Evolutionary conservation across 2,797 vertebrate genomes (phyloP), one percentile per base, ranked within the genome.

Genomic region (Australoheros facetus): DNA sequence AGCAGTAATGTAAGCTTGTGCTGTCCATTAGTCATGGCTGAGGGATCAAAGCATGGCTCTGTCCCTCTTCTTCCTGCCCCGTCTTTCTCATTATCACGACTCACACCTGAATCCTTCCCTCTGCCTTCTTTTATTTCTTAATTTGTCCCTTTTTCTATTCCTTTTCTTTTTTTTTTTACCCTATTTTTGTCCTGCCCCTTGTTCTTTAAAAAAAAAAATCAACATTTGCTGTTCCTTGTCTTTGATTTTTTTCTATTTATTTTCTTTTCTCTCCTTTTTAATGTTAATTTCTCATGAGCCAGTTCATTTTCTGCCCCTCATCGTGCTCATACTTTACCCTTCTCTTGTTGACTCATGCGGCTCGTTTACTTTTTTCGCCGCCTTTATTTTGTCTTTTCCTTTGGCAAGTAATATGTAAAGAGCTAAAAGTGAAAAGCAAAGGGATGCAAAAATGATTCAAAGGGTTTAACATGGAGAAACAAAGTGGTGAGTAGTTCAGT

Each of bases 21-120:
- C 87, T 84, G 78, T 89, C 79, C 75, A 90, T 93, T 93, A 83
- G 88, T 92, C 84, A 88, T 62, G 82, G 87, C 73, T 86, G 75
- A 83, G 71, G 87, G 92, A 94, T 95, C 90, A 94, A 93, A 92
- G 93, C 76, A 23, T 34, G 64, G 58, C 81, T 87, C 80, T 83
- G 56, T 81, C 79, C 75, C 71, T 75, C 66, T 74, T 74, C 39
- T 73, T 56, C 66, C 32, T 2, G 54, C 26, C 45, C 30, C 48
- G 51, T 69, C 23, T 19, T 16, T 75, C 58, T 82, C 54, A 86
- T 82, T 79, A 87, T 86, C 69, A 77, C 59, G 59, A 80, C 82
- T 75, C 66, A 73, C 70, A 80, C 71, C 83, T 87, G 83, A 85
- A 84, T 74, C 73, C 57, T 78, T 54, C 28, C 13, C 48, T 81